Evolutionary conservation across 2,888 invertebrate genomes (phyloP), one percentile per base, ranked within the genome.

Genomic region (Cinara cedri): DNA sequence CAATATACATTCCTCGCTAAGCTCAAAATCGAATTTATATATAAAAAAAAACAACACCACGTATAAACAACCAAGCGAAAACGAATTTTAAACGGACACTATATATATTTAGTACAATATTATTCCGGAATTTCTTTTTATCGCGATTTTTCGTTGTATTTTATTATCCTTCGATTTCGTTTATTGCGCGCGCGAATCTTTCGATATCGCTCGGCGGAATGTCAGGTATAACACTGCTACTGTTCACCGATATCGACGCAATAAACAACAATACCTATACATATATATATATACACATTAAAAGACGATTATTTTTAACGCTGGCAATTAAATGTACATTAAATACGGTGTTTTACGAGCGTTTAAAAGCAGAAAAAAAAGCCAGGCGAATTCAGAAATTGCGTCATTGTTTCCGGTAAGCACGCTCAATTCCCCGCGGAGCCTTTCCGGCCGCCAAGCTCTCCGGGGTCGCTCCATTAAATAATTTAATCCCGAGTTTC

Each of bases 311-410:
- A 46, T 44, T 34, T 46, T 57, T 24, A 60, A 72, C n/a, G 11
- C 24, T n/a, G 19, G 57, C 57, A 44, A 57, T 57, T 71, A 4
- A 34, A 34, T 6, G 34, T 34, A 34, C 34, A 34, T 6, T 34
- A 34, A 34, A 4, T 4, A 34, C 34, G 34, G 34, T 34, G 6
- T 71, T 71, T 42, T 21, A 57, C 24, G 51, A 21, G 16, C 63
- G 63, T 21, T 63, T 63, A 74, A 74, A 54, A 9, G 63, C 13
- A 54, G 8, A 51, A 72, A 74, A 57, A 49, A 44, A 72, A 62
- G 26, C 1, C 6, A n/a, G 14, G 34, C 24, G 16, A 42, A 42
- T 54, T 42, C 13, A 24, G 51, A 74, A 63, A 24, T 74, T 54
- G 72, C 34, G 72, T 11, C n/a, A 51, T 51, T n/a, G 26, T 51